A percentile compares a stretch with the other conserved stretches of the same genome.
These are phyloP conservation scores for Mactromeris polynyma DNA, from an alignment of 2,888 invertebrate genomes.

Conservation along the genomic window DNA sequence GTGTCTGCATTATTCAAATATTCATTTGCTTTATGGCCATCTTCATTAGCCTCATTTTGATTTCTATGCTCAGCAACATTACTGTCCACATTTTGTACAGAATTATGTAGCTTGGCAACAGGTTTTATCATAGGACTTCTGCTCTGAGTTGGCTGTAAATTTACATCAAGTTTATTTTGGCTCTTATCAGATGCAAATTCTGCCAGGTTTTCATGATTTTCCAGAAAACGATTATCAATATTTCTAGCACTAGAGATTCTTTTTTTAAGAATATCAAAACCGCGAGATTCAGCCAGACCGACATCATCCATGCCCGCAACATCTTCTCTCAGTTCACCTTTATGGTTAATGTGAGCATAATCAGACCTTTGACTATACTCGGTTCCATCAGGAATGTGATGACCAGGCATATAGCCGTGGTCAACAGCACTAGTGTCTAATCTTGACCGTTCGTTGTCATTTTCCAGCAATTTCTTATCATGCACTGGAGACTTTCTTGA, in stretches of 20 bases:
- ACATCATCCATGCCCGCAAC: constrained; percentile 75
- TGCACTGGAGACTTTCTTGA: constrained; percentile 21
- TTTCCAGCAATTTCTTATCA: constrained; percentile 33
- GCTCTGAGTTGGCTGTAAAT: constrained; percentile 53
- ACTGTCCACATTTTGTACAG: not conserved
- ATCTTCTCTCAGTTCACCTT: constrained; percentile 72
- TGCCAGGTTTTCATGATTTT: not conserved
- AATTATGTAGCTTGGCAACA: not conserved
- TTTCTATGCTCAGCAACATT: not conserved
- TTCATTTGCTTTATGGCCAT: not conserved
- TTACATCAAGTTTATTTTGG: constrained; percentile 24
- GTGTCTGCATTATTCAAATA: constrained; percentile 41
- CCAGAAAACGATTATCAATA: constrained; percentile 31
- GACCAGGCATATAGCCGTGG: constrained; percentile 72
- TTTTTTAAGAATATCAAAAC: constrained; percentile 70
- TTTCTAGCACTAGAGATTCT: not conserved
- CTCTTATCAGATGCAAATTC: not conserved
- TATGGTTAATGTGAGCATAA: constrained; percentile 69
- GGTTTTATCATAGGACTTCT: constrained; percentile 46
- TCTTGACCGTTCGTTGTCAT: constrained; percentile 38
- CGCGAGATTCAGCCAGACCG: constrained; percentile 75
- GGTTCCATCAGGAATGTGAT: constrained; percentile 79
- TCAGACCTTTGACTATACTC: constrained; percentile 75
- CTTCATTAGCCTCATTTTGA: not conserved
- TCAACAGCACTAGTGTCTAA: constrained; percentile 48